Conservation (phyloP, 2,888 invertebrate species). For the Pecten maximus region DNA sequence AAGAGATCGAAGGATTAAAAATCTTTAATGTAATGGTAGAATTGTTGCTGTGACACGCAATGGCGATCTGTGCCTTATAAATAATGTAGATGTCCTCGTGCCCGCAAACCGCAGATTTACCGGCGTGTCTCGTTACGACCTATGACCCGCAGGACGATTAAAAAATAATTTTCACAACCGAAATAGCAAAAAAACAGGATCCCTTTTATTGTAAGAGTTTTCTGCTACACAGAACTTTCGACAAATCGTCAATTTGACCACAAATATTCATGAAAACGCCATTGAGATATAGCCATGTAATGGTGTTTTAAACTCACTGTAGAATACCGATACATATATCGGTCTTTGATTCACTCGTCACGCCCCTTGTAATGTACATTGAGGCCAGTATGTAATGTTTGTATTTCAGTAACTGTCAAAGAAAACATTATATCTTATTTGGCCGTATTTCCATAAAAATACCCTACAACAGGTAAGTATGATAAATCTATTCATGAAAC, state of each 20-base stretch:
- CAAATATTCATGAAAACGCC: background rate
- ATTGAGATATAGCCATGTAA: background rate
- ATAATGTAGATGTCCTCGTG: background rate
- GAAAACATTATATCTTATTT: background rate
- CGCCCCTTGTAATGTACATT: constrained; percentile 7
- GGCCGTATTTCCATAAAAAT: background rate
- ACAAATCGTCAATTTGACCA: background rate
- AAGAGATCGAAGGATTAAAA: constrained; percentile 17
- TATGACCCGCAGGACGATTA: background rate
- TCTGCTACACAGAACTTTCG: background rate
- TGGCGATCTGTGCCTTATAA: background rate
- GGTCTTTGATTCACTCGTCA: background rate
- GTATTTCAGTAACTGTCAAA: background rate
- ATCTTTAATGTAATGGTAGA: background rate
- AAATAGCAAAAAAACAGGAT: constrained; percentile 33
- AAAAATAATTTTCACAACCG: background rate
- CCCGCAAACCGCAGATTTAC: background rate
- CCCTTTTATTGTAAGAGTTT: background rate
- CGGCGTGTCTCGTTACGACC: background rate
- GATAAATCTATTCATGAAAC: background rate
- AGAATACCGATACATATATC: background rate
- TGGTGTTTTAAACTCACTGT: background rate
- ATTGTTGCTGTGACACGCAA: background rate
- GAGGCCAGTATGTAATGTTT: background rate
- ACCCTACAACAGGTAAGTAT: background rate